Evolutionary conservation across 2,113 vertebrate species (phyloP).

Genomic region (Ochotona curzoniae): DNA sequence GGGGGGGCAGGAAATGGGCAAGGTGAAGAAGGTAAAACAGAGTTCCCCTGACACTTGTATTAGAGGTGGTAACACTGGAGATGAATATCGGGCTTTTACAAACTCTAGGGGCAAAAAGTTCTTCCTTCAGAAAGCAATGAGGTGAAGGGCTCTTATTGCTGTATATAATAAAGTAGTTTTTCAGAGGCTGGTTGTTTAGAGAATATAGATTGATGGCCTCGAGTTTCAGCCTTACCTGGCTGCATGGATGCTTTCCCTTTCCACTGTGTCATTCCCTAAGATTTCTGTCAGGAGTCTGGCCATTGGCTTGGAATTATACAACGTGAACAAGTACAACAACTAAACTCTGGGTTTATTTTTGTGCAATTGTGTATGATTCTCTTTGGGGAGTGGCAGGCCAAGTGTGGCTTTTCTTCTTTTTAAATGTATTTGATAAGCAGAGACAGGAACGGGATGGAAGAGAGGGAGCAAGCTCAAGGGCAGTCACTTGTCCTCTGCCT

Average conservation of each 20-base stretch:
- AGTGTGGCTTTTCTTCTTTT: neutral
- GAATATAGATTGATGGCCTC: constrained; percentile 42
- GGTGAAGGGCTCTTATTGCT: neutral
- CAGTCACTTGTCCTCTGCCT: too few species aligned
- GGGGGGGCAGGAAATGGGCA: constrained; percentile 10
- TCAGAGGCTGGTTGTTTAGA: neutral
- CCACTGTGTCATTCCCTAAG: neutral
- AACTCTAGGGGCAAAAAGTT: neutral
- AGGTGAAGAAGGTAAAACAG: constrained; percentile 15
- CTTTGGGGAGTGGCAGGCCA: neutral
- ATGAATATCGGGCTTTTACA: neutral
- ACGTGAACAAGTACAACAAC: neutral
- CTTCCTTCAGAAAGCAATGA: neutral
- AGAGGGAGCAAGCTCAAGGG: too few species aligned
- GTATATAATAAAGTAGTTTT: constrained; percentile 14
- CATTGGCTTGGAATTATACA: constrained; percentile 48
- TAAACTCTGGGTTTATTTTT: constrained; percentile 45
- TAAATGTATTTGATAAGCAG: too few species aligned
- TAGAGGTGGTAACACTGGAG: constrained; percentile 31
- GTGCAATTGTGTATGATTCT: constrained; percentile 5
- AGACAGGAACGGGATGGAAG: too few species aligned
- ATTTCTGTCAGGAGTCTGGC: constrained; percentile 16
- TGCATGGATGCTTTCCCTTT: neutral
- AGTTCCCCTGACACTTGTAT: neutral
- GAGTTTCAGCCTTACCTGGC: constrained; percentile 41